Evolutionary conservation across 2,888 invertebrate species (phyloP), one percentile per base, ranked within the genome.

Genomic region (Lepidochrysops patricia): DNA sequence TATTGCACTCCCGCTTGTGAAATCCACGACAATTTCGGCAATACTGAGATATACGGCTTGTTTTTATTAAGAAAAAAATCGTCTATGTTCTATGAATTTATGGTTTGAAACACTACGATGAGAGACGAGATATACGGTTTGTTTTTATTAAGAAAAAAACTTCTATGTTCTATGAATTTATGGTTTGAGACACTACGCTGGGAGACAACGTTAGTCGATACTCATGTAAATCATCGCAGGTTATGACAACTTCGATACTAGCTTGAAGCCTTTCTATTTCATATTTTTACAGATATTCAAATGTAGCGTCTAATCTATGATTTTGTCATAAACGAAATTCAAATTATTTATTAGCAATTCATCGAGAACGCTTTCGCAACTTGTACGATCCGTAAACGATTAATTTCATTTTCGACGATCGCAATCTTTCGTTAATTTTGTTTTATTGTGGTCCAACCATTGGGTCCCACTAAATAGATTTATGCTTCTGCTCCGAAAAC

Each of bases 1-100:
- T 77, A 77, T 76, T 81, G 81, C 80, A 82, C 75, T 72, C 63
- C 58, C 37, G 25, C 26, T 43, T 43, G 25, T 26, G 15, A 25
- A 35, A 57, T 15, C 23, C n/a, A 25, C 35, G 27, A 57, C 32
- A 15, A n/a, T 57, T 57, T 57, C 6, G 37, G 9, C 37, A 43
- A 57, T 43, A 26, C 19, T 25, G 27, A n/a, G 50, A 37, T 37
- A 37, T 13, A 37, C 13, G 37, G 37, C 9, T 9, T 43, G 7
- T 7, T 1, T 37, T 35, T 37, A 15, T 7, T 7, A 1, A 43
- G 7, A 43, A 23, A n/a, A 43, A n/a, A n/a, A n/a, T n/a, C n/a
- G n/a, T n/a, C n/a, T n/a, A n/a, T n/a, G n/a, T n/a, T n/a, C n/a
- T n/a, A n/a, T n/a, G n/a, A n/a, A n/a, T n/a, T n/a, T n/a, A n/a